These are phyloP conservation scores for Scrobipalpa costella DNA, from an alignment of 2,888 invertebrate species.

Conservation along the genomic window DNA sequence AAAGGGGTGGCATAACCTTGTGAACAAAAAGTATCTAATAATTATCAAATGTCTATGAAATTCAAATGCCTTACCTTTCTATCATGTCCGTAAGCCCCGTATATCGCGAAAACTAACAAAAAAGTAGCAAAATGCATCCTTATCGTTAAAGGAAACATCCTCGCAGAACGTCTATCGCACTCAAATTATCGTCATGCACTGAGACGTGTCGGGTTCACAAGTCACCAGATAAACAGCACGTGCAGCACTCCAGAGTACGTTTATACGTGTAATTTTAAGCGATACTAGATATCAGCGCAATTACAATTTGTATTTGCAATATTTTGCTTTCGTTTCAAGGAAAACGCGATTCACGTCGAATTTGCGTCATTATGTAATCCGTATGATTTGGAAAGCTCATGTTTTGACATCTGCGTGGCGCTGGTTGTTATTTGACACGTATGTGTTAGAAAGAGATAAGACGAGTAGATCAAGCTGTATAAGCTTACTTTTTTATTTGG, in stretches of 20 bases:
- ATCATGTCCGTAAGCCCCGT: slow-evolving; percentile 56
- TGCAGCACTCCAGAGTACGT: not conserved
- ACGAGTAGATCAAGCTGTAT: not conserved
- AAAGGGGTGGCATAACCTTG: slow-evolving; percentile 2
- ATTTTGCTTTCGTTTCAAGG: slow-evolving; percentile 21
- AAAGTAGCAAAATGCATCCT: slow-evolving; percentile 52
- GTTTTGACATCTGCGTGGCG: slow-evolving; percentile 1
- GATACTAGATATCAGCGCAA: slow-evolving; percentile 9
- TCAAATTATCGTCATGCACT: slow-evolving; percentile 42
- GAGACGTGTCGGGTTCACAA: slow-evolving; percentile 45
- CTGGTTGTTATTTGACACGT: not conserved
- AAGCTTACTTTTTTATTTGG: not conserved
- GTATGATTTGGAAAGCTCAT: not conserved
- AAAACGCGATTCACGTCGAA: slow-evolving; percentile 14
- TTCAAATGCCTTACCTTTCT: slow-evolving; percentile 59
- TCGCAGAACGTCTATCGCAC: slow-evolving; percentile 45
- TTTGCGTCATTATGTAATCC: slow-evolving; percentile 19
- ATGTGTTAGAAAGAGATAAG: slow-evolving; percentile 18
- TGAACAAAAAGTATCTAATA: not conserved
- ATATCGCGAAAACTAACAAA: slow-evolving; percentile 49
- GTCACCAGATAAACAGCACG: slow-evolving; percentile 53
- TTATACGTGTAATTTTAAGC: slow-evolving; percentile 14
- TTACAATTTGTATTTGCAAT: slow-evolving; percentile 20
- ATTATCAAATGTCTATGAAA: not conserved
- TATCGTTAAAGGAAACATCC: slow-evolving; percentile 56